Base-by-base conservation (phyloP, 1,140 invertebrate species). In the Cephus cinctus region DNA sequence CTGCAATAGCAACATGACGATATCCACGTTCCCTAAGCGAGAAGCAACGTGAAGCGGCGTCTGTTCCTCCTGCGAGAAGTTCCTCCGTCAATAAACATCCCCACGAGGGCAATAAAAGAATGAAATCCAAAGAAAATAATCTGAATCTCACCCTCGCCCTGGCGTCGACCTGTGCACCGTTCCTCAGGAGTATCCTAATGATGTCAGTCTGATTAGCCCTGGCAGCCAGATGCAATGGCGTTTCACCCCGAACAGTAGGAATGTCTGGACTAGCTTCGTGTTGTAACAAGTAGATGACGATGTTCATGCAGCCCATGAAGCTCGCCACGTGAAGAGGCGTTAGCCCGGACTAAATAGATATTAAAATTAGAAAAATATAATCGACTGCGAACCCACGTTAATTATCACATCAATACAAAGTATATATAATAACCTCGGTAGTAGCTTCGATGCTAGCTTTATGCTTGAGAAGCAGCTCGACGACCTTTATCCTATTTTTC, bases 281-380 rank as follows among this genome's bases (percentile, higher is more conserved):
- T 77, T 96, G 92, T 34, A 98, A 81, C 60, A 99, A 81, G 76
- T 90, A 96, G 57, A 98, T 92, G 16, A 98, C 96, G 61, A 99
- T 98, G 75, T 98, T 98, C 91, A 98, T 97, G 75, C 95, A 96
- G 19, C 97, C 97, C 96, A 99, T 98, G 77, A 98, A 98, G 61
- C 94, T 89, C 1, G 96, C 95, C 35, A 99, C 96, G 76, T 99
- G 97, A 20, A 99, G 80, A 11, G 96, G 96, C 6, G 97, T 98
- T 53, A 99, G 78, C 14, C 97, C 97, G 69, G 89, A 92, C 85
- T 87, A 19, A 25, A 8, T 30, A 35, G 15, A 43, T 31, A 23
- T 45, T 48, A 48, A 14, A 40, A 41, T 31, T 48, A 0, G 12
- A 31, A 20, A 38, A 25, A 52, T 19, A 27, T 8, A 19, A 31